Evolutionary conservation across 2,797 vertebrate genomes (phyloP).

Genomic region (Eulemur albifrons): DNA sequence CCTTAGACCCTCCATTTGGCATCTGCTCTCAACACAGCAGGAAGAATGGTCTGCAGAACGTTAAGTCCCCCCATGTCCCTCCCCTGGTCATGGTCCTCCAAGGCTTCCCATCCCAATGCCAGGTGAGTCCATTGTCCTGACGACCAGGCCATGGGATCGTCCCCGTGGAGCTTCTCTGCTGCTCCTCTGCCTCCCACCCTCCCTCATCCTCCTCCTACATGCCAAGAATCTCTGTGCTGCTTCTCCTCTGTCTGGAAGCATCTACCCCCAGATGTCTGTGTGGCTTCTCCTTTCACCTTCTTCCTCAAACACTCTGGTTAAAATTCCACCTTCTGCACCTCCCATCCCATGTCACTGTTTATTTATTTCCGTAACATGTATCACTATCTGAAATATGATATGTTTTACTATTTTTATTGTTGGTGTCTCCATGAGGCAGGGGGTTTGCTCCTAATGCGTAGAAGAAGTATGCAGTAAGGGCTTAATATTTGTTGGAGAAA

Average conservation of each 20-base stretch:
- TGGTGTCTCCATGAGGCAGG: neutral
- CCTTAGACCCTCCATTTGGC: too few relatives aligned
- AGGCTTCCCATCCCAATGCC: neutral
- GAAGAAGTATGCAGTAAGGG: neutral
- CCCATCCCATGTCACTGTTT: neutral
- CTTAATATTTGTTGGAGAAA: neutral
- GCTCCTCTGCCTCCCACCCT: rapidly evolving
- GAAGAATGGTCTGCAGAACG: neutral
- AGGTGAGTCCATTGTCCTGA: neutral
- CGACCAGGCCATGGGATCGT: rapidly evolving
- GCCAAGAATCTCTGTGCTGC: neutral
- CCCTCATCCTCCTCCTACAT: neutral
- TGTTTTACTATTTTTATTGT: too few relatives aligned
- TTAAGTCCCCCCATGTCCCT: rapidly evolving
- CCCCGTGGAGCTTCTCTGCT: neutral
- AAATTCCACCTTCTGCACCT: neutral
- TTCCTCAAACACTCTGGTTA: neutral
- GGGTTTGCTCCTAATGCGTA: neutral
- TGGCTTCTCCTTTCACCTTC: neutral
- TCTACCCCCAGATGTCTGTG: too few relatives aligned
- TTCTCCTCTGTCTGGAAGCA: neutral
- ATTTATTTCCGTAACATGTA: neutral
- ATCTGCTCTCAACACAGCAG: neutral
- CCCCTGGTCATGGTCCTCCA: neutral
- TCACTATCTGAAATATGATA: neutral